Conservation (phyloP, 2,888 invertebrate genomes). For the Chaetogeoica ovagalla region DNA sequence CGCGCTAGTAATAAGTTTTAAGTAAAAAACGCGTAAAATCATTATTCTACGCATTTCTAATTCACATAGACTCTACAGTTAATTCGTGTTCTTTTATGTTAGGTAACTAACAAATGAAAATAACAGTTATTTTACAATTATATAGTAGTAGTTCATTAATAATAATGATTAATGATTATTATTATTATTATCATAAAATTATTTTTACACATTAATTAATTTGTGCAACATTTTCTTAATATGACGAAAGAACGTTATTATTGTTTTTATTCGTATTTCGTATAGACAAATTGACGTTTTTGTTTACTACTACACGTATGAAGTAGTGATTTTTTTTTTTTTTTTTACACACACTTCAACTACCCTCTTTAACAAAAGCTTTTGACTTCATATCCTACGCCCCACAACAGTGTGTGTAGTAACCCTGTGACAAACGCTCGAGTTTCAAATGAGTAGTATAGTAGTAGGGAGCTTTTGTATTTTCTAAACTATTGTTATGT, state of each 20-base stretch:
- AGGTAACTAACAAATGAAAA: background rate
- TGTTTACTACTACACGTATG: background rate
- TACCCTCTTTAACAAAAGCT: conserved; percentile 18
- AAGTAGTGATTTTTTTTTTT: conserved; percentile 32
- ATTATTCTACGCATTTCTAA: background rate
- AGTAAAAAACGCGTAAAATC: background rate
- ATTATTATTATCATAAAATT: background rate
- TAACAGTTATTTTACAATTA: background rate
- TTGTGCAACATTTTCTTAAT: background rate
- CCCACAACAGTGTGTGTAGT: conserved; percentile 6
- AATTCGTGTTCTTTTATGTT: background rate
- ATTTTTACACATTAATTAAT: background rate
- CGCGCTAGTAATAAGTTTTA: background rate
- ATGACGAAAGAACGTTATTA: background rate
- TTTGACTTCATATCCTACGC: conserved; percentile 26
- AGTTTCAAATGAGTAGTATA: conserved; percentile 23
- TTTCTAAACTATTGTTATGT: conserved; percentile 26
- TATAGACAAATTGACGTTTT: conserved; percentile 24
- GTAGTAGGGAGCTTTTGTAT: conserved; percentile 23
- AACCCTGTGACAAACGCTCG: conserved; percentile 16
- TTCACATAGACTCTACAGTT: background rate
- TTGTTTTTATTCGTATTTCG: background rate
- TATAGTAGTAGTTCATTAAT: background rate
- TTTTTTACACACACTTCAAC: conserved; percentile 29
- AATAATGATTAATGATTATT: background rate